A percentile compares a stretch with the other conserved stretches of the same genome.
Evolutionary conservation across 2,113 vertebrate genomes (phyloP).

Genomic region (Paratilapia polleni): DNA sequence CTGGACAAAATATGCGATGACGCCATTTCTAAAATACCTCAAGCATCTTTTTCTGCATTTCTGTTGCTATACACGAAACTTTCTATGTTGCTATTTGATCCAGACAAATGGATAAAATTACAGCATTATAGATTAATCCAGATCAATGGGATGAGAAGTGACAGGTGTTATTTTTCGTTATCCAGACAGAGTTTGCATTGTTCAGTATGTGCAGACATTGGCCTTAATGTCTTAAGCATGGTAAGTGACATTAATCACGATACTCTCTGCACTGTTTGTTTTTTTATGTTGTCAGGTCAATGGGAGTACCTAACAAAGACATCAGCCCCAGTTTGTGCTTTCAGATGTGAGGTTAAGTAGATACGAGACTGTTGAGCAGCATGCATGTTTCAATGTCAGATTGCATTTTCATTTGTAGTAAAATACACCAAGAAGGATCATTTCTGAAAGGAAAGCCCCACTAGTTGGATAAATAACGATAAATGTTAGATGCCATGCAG

Average conservation of each 20-base stretch:
- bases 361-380: too few relatives aligned
- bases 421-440: not conserved
- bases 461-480: not conserved
- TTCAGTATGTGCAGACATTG: accelerated
- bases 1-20: too few relatives aligned
- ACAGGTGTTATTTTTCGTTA: not conserved
- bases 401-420: not conserved
- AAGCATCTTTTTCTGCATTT: not conserved
- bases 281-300: not conserved
- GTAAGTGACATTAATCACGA: not conserved
- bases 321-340: not conserved
- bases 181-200: not conserved
- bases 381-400: not conserved
- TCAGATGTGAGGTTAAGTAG: too few relatives aligned
- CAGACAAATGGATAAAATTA: not conserved
- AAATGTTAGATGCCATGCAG: not conserved
- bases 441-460: not conserved
- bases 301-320: not conserved
- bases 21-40: not conserved
- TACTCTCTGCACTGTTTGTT: not conserved
- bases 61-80: not conserved
- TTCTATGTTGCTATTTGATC: not conserved
- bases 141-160: not conserved
- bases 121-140: not conserved
- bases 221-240: not conserved